phyloP scores from a whole-genome alignment of 2,113 vertebrate species.

The Crocuta crocuta region DNA sequence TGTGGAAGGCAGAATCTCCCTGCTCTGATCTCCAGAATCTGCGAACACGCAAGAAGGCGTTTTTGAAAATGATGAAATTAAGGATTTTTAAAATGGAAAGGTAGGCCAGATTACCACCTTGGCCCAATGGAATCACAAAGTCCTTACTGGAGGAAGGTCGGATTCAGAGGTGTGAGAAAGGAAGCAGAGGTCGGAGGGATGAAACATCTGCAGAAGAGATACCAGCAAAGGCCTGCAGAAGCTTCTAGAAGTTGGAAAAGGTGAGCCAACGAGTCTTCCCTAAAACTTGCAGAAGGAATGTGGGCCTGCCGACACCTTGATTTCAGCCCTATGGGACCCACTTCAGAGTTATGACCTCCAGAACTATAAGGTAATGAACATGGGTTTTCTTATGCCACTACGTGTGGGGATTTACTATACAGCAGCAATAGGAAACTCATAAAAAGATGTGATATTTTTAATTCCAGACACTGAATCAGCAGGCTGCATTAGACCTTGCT shows the following conservation, averaged over 20 bases:
- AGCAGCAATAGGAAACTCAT: neutral
- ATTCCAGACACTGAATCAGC: neutral
- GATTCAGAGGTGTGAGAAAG: neutral
- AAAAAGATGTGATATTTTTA: neutral
- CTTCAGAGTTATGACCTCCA: neutral
- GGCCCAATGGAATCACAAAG: neutral
- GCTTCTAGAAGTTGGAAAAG: neutral
- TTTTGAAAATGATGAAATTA: neutral
- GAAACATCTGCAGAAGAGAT: neutral
- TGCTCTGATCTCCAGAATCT: neutral
- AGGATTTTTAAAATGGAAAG: neutral
- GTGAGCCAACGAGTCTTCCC: neutral
- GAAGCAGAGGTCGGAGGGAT: neutral
- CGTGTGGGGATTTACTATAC: neutral
- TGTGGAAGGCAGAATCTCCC: neutral
- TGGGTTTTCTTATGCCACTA: neutral
- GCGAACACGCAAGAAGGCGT: neutral
- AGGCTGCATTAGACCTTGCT: neutral
- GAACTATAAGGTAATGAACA: neutral
- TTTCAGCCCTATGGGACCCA: neutral
- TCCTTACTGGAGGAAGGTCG: neutral
- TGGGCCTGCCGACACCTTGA: neutral
- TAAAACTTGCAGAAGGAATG: neutral
- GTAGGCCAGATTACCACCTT: neutral
- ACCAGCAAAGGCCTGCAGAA: neutral